Conservation (phyloP, 2,797 vertebrate genomes). For the Avahi laniger region DNA sequence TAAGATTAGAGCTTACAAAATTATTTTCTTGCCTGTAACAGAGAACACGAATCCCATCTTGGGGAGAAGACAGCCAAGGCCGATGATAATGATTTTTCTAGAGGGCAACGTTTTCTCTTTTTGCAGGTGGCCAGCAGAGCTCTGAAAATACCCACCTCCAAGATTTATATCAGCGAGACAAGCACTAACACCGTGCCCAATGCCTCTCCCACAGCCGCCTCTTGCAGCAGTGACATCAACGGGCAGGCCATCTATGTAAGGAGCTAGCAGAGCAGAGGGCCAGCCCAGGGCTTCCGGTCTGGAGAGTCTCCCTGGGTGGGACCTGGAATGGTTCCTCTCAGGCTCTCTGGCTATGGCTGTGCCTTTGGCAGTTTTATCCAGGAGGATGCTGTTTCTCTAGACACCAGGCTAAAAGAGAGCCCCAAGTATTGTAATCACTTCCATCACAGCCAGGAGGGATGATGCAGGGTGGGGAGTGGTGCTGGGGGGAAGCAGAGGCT, state of each 20-base stretch:
- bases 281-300: not conserved
- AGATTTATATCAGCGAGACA: constrained; percentile 95
- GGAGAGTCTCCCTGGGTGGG: not conserved
- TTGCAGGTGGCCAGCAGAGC: constrained; percentile 92
- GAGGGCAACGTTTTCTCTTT: not conserved
- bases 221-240: constrained; percentile 93
- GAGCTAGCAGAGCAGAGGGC: not conserved
- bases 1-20: not conserved
- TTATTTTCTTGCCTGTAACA: not conserved
- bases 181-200: constrained; percentile 96
- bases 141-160: constrained; percentile 89
- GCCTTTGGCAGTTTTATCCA: not conserved
- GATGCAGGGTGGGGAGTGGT: not conserved
- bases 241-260: constrained; percentile 92
- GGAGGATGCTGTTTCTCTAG: not conserved
- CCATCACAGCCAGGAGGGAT: not conserved
- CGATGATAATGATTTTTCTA: not conserved
- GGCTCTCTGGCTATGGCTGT: not conserved
- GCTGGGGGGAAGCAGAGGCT: not conserved
- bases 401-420: not conserved
- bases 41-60: not conserved
- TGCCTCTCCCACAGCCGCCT: constrained; percentile 94
- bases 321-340: not conserved
- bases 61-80: not conserved
- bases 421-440: not conserved